Evolutionary conservation across 1,140 invertebrate species (phyloP), one percentile per base, ranked within the genome.

Genomic region (Leguminivora glycinivorella): DNA sequence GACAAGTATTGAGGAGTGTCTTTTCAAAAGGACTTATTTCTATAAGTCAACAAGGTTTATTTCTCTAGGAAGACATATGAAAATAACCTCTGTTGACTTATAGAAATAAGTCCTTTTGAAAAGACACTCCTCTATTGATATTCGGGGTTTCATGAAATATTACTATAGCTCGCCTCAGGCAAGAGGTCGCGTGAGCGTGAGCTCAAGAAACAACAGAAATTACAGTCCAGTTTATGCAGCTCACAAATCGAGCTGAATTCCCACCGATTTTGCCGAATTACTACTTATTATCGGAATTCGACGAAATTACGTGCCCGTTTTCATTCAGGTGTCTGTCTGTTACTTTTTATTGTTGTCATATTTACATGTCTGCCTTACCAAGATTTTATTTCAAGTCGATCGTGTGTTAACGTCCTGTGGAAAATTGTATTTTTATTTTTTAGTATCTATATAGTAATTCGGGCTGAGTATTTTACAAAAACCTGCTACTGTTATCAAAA

Each of bases 251-350:
- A 29, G 14, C 22, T 60, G 14, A 29, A 17, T 63, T 63, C 58
- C 58, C 58, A 63, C 29, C 5, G 6, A 63, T 34, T 63, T 29
- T 9, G 26, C 58, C n/a, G n/a, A 63, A 63, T 63, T 63, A 63
- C n/a, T 63, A 63, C 58, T 29, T 63, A 63, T 63, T 63, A 63
- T 31, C 58, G 19, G 56, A 26, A 60, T 60, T 60, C 24, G 1
- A 14, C 24, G 10, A 34, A 63, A 31, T 29, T 38, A 38, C 34
- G 17, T 52, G 22, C 47, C 26, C 5, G 25, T 60, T 60, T 43
- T 22, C 17, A 22, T 22, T 52, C 14, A 29, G n/a, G 29, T 29
- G 4, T n/a, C 12, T 29, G 58, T 63, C 31, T 60, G 22, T 56
- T 56, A 5, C 5, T 26, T 60, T 60, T 26, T 58, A 58, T 25